phyloP scores from a whole-genome alignment of 2,113 vertebrate genomes.

The Ceyx melanurus region DNA sequence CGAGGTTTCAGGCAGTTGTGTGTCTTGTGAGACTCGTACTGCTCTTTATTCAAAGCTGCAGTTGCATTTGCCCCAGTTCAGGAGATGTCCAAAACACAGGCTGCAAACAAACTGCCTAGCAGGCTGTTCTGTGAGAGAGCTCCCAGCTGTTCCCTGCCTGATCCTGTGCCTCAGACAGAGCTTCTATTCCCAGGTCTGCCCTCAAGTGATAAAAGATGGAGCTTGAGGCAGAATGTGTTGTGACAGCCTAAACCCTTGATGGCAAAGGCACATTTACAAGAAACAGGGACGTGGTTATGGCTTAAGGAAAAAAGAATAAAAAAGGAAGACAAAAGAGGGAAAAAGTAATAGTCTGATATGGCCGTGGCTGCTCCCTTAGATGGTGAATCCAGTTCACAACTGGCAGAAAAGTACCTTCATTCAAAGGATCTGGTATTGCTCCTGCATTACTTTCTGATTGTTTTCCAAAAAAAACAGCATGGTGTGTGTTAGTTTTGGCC shows the following conservation, averaged over 20 bases:
- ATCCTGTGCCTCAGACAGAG: background rate
- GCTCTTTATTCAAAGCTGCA: background rate
- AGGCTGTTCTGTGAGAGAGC: background rate
- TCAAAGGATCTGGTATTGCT: background rate
- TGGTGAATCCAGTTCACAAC: background rate
- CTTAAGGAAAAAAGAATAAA: background rate
- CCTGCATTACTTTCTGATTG: background rate
- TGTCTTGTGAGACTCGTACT: background rate
- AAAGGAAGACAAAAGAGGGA: rapidly evolving
- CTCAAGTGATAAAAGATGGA: conserved; percentile 13
- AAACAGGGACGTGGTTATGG: background rate
- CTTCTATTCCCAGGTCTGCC: conserved; percentile 7
- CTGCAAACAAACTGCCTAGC: background rate
- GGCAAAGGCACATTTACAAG: conserved; percentile 33
- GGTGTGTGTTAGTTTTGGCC: conserved; percentile 38
- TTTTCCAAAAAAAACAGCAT: conserved; percentile 18
- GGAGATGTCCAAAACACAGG: background rate
- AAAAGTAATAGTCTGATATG: background rate
- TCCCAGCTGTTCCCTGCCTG: background rate
- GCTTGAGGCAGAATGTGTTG: background rate
- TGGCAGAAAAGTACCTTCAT: background rate
- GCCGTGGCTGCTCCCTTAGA: background rate
- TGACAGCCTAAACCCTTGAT: background rate
- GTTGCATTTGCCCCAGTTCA: background rate
- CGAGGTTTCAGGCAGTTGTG: background rate